Conservation (phyloP, 2,888 invertebrate species). For the Cataglyphis altisquamis region DNA sequence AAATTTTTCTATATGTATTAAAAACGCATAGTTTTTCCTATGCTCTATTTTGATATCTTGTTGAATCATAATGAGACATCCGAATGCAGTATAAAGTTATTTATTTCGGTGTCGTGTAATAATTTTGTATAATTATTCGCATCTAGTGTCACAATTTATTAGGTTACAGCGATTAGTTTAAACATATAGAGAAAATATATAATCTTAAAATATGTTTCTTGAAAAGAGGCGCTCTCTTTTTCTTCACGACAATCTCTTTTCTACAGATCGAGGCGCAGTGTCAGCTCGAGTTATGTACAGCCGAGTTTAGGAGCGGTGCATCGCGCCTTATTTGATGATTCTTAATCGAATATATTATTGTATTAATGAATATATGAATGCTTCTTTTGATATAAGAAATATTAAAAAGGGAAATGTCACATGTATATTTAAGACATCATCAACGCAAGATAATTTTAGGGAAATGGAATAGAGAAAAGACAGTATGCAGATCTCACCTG, state of each 20-base stretch:
- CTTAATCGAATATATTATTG: conserved; percentile 66
- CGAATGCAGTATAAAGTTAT: neutral
- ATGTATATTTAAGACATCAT: conserved; percentile 59
- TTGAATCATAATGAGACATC: neutral
- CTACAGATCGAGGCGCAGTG: conserved; percentile 80
- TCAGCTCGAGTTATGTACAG: conserved; percentile 83
- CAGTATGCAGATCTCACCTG: neutral
- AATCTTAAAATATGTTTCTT: neutral
- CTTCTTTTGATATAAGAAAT: conserved; percentile 57
- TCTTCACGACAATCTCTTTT: conserved; percentile 22
- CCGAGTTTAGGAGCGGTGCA: conserved; percentile 84
- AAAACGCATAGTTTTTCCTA: too few relatives aligned
- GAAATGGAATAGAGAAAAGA: conserved; percentile 7
- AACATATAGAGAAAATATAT: neutral
- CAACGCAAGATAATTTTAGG: conserved; percentile 51
- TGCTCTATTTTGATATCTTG: neutral
- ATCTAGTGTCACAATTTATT: neutral
- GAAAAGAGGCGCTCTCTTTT: neutral
- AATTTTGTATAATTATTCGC: conserved; percentile 16
- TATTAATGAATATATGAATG: conserved; percentile 11
- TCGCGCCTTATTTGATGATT: conserved; percentile 84
- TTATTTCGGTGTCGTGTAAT: conserved; percentile 20
- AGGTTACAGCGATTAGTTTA: neutral
- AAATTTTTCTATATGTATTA: neutral
- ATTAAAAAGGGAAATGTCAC: conserved; percentile 53